phyloP scores from a whole-genome alignment of 2,113 vertebrate species.

The Rostratula benghalensis region DNA sequence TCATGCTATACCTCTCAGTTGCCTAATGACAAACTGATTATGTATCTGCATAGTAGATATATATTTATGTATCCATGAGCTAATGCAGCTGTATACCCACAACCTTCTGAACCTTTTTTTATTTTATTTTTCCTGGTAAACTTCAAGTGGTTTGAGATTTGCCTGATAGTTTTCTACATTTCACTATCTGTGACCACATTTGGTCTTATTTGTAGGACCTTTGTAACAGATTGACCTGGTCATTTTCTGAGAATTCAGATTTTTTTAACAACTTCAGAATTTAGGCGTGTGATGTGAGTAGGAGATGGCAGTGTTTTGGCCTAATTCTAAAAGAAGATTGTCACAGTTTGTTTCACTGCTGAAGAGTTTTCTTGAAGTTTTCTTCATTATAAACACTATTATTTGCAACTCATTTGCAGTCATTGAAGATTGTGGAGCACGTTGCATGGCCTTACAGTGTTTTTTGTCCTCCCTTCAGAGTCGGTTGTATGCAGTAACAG shows the following conservation, averaged over 20 bases:
- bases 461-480: neutral
- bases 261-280: neutral
- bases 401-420: neutral
- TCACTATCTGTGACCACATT: neutral
- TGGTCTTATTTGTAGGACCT: neutral
- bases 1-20: neutral
- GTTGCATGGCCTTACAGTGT: neutral
- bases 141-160: neutral
- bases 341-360: fast-evolving
- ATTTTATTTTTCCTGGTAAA: neutral
- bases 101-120: neutral
- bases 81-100: fast-evolving
- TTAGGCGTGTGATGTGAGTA: neutral
- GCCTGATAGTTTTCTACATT: neutral
- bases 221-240: neutral
- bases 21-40: neutral
- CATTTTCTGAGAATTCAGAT: neutral
- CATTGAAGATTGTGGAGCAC: neutral
- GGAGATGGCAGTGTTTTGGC: neutral
- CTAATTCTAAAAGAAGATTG: neutral
- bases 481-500: constrained; percentile 5
- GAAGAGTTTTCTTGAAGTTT: neutral
- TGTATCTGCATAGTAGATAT: neutral
- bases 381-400: neutral
- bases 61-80: neutral